phyloP scores from a whole-genome alignment of 2,888 invertebrate genomes.

The Pogonocherus hispidulus region DNA sequence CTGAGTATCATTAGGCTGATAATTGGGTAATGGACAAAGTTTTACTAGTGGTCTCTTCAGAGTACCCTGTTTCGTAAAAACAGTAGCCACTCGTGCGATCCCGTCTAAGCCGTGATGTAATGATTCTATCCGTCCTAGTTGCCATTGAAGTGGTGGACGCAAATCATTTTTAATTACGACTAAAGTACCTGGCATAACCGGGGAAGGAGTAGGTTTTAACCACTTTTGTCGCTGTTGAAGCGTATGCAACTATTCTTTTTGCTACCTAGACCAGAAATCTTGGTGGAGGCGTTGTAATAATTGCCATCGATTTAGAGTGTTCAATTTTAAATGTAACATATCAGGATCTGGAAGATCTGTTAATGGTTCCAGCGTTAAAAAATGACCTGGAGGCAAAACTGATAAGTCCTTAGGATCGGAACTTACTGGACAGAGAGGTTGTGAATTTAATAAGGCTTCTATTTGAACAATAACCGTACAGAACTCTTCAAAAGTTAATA shows the following conservation, averaged over 20 bases:
- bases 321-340: constrained; percentile 1
- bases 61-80: constrained; percentile 1
- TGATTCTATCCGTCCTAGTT: constrained; percentile 3
- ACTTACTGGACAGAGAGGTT: constrained; percentile 33
- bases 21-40: neutral
- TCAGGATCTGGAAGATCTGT: constrained; percentile 16
- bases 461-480: constrained; percentile 26
- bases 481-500: constrained; percentile 40
- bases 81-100: constrained; percentile 22
- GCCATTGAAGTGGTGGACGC: constrained; percentile 14
- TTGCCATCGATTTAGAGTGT: constrained; percentile 26
- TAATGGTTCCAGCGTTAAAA: neutral
- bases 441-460: constrained; percentile 36
- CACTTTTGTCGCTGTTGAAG: constrained; percentile 16
- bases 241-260: constrained; percentile 28
- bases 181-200: constrained; percentile 1
- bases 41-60: constrained; percentile 20
- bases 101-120: constrained; percentile 7
- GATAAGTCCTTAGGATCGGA: constrained; percentile 36
- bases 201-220: neutral
- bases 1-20: too few species aligned
- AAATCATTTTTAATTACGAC: constrained; percentile 25
- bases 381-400: constrained; percentile 31
- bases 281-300: constrained; percentile 27
- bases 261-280: constrained; percentile 29